Evolutionary conservation across 2,888 invertebrate genomes (phyloP).

Genomic region (Parthenolecanium corni): DNA sequence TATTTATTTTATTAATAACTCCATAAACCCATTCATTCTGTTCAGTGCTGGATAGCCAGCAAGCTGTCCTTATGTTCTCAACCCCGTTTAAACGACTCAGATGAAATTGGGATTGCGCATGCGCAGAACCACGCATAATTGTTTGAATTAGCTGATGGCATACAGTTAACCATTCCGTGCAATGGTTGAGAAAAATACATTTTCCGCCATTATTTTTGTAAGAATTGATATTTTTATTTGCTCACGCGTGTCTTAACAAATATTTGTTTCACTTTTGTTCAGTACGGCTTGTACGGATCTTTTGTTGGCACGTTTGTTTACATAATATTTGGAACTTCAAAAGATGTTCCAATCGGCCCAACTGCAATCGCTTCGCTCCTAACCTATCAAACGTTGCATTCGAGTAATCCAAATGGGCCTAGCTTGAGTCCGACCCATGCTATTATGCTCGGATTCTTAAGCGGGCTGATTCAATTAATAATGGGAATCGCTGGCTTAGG

Average conservation of each 20-base stretch:
- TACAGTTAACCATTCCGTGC: too few relatives aligned
- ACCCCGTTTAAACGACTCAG: too few relatives aligned
- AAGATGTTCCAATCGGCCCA: constrained; percentile 85
- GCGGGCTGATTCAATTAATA: constrained; percentile 60
- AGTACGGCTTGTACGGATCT: constrained; percentile 89
- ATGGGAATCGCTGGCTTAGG: constrained; percentile 75
- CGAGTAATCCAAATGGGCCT: constrained; percentile 34
- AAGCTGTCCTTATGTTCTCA: too few relatives aligned
- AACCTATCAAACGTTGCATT: constrained; percentile 62
- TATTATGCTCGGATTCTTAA: constrained; percentile 59
- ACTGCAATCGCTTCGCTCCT: constrained; percentile 83
- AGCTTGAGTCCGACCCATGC: constrained; percentile 52
- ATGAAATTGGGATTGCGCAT: too few relatives aligned
- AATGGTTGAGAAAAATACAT: too few relatives aligned
- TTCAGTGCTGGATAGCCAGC: too few relatives aligned
- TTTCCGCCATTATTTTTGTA: too few relatives aligned
- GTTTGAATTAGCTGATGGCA: too few relatives aligned
- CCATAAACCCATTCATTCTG: too few relatives aligned
- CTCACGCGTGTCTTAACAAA: background rate
- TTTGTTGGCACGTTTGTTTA: constrained; percentile 85
- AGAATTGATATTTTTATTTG: too few relatives aligned
- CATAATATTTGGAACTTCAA: constrained; percentile 79
- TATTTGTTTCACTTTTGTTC: constrained; percentile 34
- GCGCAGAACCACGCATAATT: too few relatives aligned
- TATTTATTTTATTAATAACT: background rate